phyloP scores from a whole-genome alignment of 1,140 invertebrate genomes.

The Brachionus calyciflorus region DNA sequence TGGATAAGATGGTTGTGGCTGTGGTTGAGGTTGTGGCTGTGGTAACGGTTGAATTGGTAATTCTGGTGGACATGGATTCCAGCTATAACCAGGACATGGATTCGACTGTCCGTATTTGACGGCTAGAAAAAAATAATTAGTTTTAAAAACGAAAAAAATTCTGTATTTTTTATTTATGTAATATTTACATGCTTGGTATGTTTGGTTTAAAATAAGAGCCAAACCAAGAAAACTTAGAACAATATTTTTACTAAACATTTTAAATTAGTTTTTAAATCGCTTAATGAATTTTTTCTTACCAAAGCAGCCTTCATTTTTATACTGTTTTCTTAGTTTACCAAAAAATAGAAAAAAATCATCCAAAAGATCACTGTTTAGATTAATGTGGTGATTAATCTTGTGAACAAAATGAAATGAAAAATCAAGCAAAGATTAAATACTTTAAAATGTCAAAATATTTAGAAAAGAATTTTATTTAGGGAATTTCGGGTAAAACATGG shows the following conservation, averaged over 20 bases:
- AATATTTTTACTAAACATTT: neutral
- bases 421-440: slow-evolving; percentile 34
- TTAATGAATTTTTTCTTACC: too few species aligned
- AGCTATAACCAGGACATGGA: neutral
- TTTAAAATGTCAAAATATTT: neutral
- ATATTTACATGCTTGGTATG: neutral
- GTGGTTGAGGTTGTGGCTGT: neutral
- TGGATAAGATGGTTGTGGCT: neutral
- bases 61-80: slow-evolving; percentile 21
- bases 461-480: too few species aligned
- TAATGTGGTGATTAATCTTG: slow-evolving; percentile 34
- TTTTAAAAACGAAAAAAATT: neutral
- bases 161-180: neutral
- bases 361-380: slow-evolving; percentile 12
- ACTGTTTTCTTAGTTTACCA: too few species aligned
- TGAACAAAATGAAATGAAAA: slow-evolving; percentile 30
- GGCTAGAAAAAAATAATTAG: neutral
- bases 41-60: neutral
- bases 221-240: neutral
- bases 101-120: slow-evolving; percentile 18
- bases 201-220: neutral
- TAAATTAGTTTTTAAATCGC: too few species aligned
- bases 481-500: too few species aligned
- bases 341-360: neutral
- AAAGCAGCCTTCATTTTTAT: neutral